Conservation (phyloP, 2,113 vertebrate genomes). For the Mirounga angustirostris region DNA sequence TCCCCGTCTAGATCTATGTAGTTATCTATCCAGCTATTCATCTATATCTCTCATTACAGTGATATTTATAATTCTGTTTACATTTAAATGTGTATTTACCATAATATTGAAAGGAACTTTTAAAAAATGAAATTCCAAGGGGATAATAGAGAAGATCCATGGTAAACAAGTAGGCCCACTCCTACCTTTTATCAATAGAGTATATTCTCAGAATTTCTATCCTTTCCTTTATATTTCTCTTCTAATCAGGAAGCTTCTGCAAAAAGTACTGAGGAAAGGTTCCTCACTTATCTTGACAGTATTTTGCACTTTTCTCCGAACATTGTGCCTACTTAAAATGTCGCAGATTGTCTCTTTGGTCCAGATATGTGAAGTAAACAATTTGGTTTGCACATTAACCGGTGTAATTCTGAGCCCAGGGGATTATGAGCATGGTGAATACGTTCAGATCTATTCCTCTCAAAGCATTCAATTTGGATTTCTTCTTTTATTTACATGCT, state of each 20-base stretch:
- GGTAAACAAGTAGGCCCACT: background rate
- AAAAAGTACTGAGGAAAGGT: background rate
- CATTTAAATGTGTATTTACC: background rate
- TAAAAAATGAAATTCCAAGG: background rate
- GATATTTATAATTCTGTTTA: background rate
- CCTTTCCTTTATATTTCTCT: background rate
- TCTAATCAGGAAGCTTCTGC: background rate
- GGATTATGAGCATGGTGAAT: fast-evolving
- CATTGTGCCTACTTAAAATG: background rate
- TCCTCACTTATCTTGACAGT: background rate
- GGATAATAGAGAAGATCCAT: background rate
- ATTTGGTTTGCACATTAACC: background rate
- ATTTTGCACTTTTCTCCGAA: background rate
- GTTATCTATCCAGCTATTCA: background rate
- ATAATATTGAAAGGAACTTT: background rate
- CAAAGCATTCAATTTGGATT: background rate
- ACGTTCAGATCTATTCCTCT: too few relatives aligned
- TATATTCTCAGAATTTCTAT: background rate
- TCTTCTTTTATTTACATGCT: background rate
- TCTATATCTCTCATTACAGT: background rate
- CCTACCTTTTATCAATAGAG: background rate
- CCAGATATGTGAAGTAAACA: too few relatives aligned
- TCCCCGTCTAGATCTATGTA: background rate
- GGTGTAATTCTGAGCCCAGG: background rate
- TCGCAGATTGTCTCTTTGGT: background rate